A percentile compares a stretch with the other conserved stretches of the same genome.
These are phyloP conservation scores for Ormia ochracea DNA, from an alignment of 2,888 invertebrate species.

Conservation along the genomic window DNA sequence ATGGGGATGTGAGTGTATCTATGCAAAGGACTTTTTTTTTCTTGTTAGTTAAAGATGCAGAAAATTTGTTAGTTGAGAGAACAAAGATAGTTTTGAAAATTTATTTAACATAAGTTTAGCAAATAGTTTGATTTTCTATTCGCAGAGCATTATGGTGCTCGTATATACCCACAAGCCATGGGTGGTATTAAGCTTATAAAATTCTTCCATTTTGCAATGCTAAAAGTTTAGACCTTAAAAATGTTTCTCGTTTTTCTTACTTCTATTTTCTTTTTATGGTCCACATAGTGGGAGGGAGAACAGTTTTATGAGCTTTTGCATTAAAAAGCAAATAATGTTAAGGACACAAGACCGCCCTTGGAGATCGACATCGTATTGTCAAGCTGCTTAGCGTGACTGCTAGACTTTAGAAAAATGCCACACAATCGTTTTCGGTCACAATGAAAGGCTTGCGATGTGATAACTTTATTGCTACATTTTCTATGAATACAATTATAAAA, in stretches of 20 bases:
- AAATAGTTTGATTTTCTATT: constrained; percentile 51
- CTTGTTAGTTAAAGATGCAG: constrained; percentile 49
- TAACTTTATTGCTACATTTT: too few relatives aligned
- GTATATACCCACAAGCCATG: constrained; percentile 35
- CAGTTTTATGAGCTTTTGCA: constrained; percentile 52
- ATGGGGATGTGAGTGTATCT: neutral
- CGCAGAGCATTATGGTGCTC: constrained; percentile 38
- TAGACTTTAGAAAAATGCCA: neutral
- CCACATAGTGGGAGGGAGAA: constrained; percentile 28
- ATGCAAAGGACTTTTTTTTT: constrained; percentile 1
- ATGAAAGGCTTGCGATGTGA: too few relatives aligned
- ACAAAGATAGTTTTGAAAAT: constrained; percentile 44
- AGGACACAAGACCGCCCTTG: constrained; percentile 21
- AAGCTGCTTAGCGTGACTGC: neutral
- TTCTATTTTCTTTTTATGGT: neutral
- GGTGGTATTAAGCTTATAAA: constrained; percentile 49
- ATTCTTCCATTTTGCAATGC: constrained; percentile 25
- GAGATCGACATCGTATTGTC: constrained; percentile 17
- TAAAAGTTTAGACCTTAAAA: constrained; percentile 54
- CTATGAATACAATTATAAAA: too few relatives aligned
- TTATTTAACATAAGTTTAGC: constrained; percentile 59
- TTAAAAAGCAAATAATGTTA: constrained; percentile 13
- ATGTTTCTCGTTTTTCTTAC: constrained; percentile 37
- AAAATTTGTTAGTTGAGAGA: constrained; percentile 41
- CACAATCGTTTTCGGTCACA: neutral